These are phyloP conservation scores for Phataginus tetradactyla DNA, from an alignment of 2,797 vertebrate genomes.

Conservation along the genomic window DNA sequence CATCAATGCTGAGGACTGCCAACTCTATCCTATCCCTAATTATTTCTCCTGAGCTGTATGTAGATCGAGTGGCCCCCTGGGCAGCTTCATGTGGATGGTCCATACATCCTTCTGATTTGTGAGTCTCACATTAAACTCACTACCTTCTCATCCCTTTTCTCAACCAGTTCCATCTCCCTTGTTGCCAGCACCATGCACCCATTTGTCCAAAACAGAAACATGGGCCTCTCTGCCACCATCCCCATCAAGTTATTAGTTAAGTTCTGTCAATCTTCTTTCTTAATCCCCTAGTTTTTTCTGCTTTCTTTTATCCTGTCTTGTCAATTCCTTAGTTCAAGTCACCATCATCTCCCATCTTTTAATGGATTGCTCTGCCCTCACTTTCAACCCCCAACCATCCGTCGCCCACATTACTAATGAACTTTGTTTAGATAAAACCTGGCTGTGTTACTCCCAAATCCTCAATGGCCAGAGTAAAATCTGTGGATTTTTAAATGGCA, in stretches of 20 bases:
- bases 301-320: not conserved
- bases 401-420: not conserved
- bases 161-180: not conserved
- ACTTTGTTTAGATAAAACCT: not conserved
- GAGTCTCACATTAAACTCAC: not conserved
- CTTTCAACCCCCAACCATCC: not conserved
- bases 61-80: not conserved
- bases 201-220: not conserved
- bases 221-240: not conserved
- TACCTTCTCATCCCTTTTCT: not conserved
- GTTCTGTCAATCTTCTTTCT: not conserved
- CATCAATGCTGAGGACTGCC: not conserved
- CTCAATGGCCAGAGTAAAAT: not conserved
- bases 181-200: not conserved
- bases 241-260: not conserved
- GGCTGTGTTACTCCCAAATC: not conserved
- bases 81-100: not conserved
- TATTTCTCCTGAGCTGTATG: not conserved
- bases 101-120: not conserved
- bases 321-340: not conserved
- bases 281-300: not conserved
- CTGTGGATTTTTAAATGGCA: not conserved
- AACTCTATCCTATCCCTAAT: not conserved
- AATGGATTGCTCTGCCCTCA: not conserved
- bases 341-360: not conserved